Evolutionary conservation across 2,888 invertebrate genomes (phyloP).

Genomic region (Chaetogeoica ovagalla): DNA sequence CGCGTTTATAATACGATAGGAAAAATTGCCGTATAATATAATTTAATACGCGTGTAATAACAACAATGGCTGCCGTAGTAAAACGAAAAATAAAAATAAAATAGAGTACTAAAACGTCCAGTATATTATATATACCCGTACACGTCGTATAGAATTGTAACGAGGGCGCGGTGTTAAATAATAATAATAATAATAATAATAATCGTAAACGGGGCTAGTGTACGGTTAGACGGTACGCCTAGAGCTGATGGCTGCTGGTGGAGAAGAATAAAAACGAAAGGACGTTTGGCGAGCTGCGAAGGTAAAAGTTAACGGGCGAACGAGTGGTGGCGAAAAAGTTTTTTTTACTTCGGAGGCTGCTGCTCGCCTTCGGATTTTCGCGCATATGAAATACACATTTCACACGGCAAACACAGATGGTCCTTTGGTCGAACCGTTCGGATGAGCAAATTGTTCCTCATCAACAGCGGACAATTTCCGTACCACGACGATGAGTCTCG

Average conservation of each 20-base stretch:
- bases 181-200: constrained; percentile 50
- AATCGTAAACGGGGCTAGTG: constrained; percentile 39
- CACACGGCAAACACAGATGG: too few species aligned
- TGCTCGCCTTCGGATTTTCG: neutral
- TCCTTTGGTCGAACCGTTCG: too few species aligned
- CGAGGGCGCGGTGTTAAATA: constrained; percentile 28
- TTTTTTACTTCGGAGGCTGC: constrained; percentile 6
- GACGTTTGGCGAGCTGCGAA: neutral
- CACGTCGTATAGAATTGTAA: neutral
- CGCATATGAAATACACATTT: too few species aligned
- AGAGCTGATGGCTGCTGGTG: neutral
- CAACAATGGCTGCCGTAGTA: constrained; percentile 29
- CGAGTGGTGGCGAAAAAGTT: constrained; percentile 38
- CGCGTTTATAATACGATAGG: constrained; percentile 12
- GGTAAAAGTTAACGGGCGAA: constrained; percentile 28
- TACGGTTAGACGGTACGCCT: neutral
- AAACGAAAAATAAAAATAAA: constrained; percentile 34
- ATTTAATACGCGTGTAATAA: constrained; percentile 16
- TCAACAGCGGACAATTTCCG: too few species aligned
- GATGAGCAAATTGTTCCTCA: too few species aligned
- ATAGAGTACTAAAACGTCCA: constrained; percentile 31
- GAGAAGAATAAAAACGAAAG: constrained; percentile 35
- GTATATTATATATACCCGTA: too few species aligned
- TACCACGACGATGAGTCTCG: too few species aligned
- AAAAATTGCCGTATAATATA: constrained; percentile 27